A percentile compares a stretch with the other conserved stretches of the same genome.
Evolutionary conservation across 2,797 vertebrate genomes (phyloP).

Genomic region (Anolis apletophallus): DNA sequence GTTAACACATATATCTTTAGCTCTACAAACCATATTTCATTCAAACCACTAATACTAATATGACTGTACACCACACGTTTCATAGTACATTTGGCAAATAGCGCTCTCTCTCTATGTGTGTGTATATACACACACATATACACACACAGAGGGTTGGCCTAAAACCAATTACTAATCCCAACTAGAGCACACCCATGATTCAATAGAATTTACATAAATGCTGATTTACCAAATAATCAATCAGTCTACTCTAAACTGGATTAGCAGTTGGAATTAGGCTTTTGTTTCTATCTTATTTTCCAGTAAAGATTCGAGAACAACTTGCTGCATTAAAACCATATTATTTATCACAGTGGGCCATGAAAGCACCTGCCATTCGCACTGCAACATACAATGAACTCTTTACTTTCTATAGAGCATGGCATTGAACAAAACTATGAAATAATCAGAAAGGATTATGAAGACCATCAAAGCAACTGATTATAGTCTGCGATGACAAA

Average conservation of each 20-base stretch:
- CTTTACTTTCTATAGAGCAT: not conserved
- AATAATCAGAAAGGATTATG: not conserved
- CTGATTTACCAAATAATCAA: no score
- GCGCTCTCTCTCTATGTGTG: no score
- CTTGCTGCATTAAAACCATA: not conserved
- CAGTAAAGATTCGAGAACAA: not conserved
- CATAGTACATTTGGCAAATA: not conserved
- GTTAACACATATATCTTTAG: not conserved
- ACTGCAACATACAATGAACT: not conserved
- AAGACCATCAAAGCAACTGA: not conserved
- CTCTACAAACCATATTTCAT: not conserved
- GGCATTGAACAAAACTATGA: not conserved
- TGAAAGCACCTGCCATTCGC: not conserved
- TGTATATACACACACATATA: no score
- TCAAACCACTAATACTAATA: not conserved
- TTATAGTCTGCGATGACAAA: not conserved
- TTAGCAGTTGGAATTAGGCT: no score
- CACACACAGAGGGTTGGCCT: no score
- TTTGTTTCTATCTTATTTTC: not conserved
- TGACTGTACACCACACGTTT: not conserved
- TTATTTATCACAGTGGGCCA: not conserved
- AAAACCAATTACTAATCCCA: no score
- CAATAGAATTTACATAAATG: no score
- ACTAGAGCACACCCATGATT: no score
- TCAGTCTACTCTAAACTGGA: no score